Conservation (phyloP, 2,113 vertebrate species). For the Coryphaenoides rupestris region DNA sequence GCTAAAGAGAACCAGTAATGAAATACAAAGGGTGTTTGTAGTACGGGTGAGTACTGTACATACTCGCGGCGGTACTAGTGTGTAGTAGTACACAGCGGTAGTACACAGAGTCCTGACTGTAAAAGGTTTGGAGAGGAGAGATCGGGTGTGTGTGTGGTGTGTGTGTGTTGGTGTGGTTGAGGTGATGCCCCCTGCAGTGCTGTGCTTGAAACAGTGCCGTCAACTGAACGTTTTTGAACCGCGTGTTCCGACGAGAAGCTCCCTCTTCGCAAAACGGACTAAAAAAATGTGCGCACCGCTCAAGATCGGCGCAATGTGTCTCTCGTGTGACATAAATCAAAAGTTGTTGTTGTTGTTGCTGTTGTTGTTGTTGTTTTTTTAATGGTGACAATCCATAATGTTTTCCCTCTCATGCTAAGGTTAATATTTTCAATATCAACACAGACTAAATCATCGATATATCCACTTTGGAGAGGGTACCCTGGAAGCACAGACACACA, state of each 20-base stretch:
- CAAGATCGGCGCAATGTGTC: conserved; percentile 41
- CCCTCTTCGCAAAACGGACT: conserved; percentile 22
- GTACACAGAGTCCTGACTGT: conserved; percentile 20
- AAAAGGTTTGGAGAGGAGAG: conserved; percentile 26
- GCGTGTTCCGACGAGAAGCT: conserved; percentile 47
- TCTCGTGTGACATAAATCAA: conserved; percentile 42
- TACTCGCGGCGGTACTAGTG: conserved; percentile 54
- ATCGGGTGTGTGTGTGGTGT: conserved; percentile 1
- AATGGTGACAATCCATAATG: conserved; percentile 18
- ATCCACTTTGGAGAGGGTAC: conserved; percentile 64
- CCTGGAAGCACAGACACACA: conserved; percentile 73
- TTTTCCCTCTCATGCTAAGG: conserved; percentile 49
- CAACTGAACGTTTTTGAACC: conserved; percentile 44
- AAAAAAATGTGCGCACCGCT: conserved; percentile 33
- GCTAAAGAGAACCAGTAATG: conserved; percentile 30
- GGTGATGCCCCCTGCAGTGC: conserved; percentile 43
- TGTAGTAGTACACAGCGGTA: conserved; percentile 63
- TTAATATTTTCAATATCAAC: conserved; percentile 54
- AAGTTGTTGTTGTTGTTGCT: no score
- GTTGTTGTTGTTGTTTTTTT: no score
- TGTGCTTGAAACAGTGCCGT: conserved; percentile 68
- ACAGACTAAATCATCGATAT: conserved; percentile 41
- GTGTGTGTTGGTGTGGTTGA: no score
- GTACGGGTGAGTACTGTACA: conserved; percentile 48
- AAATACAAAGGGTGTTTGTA: conserved; percentile 57